Conservation (phyloP, 1,140 invertebrate genomes). For the Drepana arcuata region DNA sequence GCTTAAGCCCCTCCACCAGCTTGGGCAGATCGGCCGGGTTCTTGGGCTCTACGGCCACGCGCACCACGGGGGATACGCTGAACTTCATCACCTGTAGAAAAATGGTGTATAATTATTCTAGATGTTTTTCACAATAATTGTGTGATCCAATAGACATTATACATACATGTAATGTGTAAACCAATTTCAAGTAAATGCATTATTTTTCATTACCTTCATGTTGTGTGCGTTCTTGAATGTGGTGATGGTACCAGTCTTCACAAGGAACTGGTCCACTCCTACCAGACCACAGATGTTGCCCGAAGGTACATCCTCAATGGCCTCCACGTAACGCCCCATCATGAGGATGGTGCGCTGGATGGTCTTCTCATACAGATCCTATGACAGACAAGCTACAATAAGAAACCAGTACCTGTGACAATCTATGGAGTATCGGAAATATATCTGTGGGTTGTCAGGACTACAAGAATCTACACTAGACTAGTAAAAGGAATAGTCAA, state of each 20-base stretch:
- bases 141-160: no score
- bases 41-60: conserved; percentile 99
- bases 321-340: conserved; percentile 99
- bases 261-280: conserved; percentile 99
- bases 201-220: conserved; percentile 78
- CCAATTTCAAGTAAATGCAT: no score
- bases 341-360: conserved; percentile 99
- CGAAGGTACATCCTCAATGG: conserved; percentile 99
- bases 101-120: background rate
- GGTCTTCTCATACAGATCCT: conserved; percentile 97
- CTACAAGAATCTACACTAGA: no score
- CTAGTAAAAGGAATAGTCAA: no score
- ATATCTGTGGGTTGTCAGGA: no score
- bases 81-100: conserved; percentile 93
- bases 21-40: conserved; percentile 99
- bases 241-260: conserved; percentile 99
- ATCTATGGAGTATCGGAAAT: no score
- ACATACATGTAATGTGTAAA: no score
- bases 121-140: no score
- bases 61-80: conserved; percentile 98
- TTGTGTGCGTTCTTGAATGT: conserved; percentile 99
- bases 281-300: conserved; percentile 99
- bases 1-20: conserved; percentile 97
- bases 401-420: no score
- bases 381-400: no score